phyloP scores from a whole-genome alignment of 2,888 invertebrate species.

The Lepetodrilus schrolli region DNA sequence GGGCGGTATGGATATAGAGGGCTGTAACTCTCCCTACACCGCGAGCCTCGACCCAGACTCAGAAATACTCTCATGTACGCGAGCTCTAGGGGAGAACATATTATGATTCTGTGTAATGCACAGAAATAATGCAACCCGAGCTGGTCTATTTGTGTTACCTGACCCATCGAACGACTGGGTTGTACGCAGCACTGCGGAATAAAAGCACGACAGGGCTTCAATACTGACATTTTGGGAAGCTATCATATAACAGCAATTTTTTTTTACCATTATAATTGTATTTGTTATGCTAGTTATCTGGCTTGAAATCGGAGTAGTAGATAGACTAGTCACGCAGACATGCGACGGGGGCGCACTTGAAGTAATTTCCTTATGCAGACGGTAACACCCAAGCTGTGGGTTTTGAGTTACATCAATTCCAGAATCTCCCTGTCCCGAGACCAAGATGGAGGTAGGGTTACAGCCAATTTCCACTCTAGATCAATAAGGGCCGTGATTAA shows the following conservation, averaged over 20 bases:
- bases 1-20: not conserved
- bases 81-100: slow-evolving; percentile 28
- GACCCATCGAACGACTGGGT: slow-evolving; percentile 30
- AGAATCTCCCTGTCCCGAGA: slow-evolving; percentile 8
- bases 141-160: slow-evolving; percentile 25
- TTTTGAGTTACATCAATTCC: slow-evolving; percentile 29
- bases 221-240: slow-evolving; percentile 31
- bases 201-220: slow-evolving; percentile 29
- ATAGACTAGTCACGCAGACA: slow-evolving; percentile 30
- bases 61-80: not conserved
- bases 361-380: slow-evolving; percentile 37
- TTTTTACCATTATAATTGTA: slow-evolving; percentile 36
- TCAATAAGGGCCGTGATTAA: slow-evolving; percentile 33
- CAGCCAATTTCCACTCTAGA: slow-evolving; percentile 34
- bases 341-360: slow-evolving; percentile 19
- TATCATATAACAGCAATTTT: slow-evolving; percentile 26
- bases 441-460: slow-evolving; percentile 20
- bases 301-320: slow-evolving; percentile 22
- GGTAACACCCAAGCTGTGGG: slow-evolving; percentile 29
- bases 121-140: slow-evolving; percentile 30
- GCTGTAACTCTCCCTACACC: not conserved
- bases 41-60: slow-evolving; percentile 20
- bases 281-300: slow-evolving; percentile 36
- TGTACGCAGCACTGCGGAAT: slow-evolving; percentile 25
- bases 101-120: slow-evolving; percentile 27